Evolutionary conservation across 2,888 invertebrate species (phyloP).

Genomic region (Yponomeuta cagnagella): DNA sequence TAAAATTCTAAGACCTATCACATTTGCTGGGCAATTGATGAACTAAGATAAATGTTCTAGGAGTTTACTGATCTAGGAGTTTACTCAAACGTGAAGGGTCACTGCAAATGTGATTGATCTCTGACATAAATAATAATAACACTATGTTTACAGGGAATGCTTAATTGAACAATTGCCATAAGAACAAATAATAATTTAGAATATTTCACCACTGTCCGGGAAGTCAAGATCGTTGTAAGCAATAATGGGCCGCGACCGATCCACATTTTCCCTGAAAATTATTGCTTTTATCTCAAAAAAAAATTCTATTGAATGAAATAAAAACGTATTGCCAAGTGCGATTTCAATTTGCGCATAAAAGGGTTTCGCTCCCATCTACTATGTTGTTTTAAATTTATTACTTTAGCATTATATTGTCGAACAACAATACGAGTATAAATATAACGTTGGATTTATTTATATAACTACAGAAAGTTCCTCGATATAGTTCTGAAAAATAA

Average conservation of each 20-base stretch:
- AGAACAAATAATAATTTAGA: conserved; percentile 60
- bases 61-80: no score
- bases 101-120: conserved; percentile 24
- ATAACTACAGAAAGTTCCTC: no score
- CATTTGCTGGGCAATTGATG: not conserved
- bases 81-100: not conserved
- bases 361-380: no score
- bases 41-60: not conserved
- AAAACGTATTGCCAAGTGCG: no score
- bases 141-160: conserved; percentile 29
- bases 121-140: conserved; percentile 24
- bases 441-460: no score
- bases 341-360: no score
- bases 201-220: conserved; percentile 86
- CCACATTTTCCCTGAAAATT: conserved; percentile 79
- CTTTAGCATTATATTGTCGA: no score
- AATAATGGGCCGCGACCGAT: conserved; percentile 85
- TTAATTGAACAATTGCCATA: conserved; percentile 27
- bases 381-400: no score
- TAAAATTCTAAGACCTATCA: not conserved
- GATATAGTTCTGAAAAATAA: no score
- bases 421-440: no score
- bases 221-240: conserved; percentile 95
- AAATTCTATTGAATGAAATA: not conserved
- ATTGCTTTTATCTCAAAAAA: conserved; percentile 47